Evolutionary conservation across 2,113 vertebrate species (phyloP).

Genomic region (Lophius piscatorius): DNA sequence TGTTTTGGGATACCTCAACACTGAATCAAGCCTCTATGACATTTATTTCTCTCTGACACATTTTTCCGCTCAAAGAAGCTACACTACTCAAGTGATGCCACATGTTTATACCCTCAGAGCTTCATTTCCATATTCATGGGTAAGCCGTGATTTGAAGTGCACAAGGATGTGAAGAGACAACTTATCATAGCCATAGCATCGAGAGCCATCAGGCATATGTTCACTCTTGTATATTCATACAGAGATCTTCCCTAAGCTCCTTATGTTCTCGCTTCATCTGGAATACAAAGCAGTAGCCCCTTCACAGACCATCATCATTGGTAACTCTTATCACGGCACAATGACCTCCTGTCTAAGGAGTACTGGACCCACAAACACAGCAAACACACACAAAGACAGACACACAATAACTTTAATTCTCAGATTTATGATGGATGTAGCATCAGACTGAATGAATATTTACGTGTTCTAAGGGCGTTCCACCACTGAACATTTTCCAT

Average conservation of each 20-base stretch:
- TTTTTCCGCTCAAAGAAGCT: not conserved
- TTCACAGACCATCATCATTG: slow-evolving; percentile 14
- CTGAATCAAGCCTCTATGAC: slow-evolving; percentile 14
- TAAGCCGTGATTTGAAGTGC: slow-evolving; percentile 25
- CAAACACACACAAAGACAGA: not conserved
- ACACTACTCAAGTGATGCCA: not conserved
- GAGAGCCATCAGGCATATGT: slow-evolving; percentile 37
- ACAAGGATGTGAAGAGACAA: slow-evolving; percentile 39
- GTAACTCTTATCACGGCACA: too few relatives aligned
- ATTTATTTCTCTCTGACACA: slow-evolving; percentile 20
- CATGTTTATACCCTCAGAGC: slow-evolving; percentile 8
- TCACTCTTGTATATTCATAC: slow-evolving; percentile 57
- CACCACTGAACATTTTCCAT: slow-evolving; percentile 43
- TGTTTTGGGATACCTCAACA: slow-evolving; percentile 51
- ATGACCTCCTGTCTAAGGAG: not conserved
- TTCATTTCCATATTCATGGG: slow-evolving; percentile 57
- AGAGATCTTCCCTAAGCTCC: slow-evolving; percentile 40
- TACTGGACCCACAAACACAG: not conserved
- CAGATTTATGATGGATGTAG: slow-evolving; percentile 46
- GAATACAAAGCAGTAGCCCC: slow-evolving; percentile 71
- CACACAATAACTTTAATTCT: slow-evolving; percentile 23
- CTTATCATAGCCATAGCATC: slow-evolving; percentile 14
- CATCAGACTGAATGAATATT: slow-evolving; percentile 48
- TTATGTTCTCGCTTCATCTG: slow-evolving; percentile 32
- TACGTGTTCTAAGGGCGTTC: slow-evolving; percentile 48